Evolutionary conservation across 2,113 vertebrate species (phyloP), one percentile per base, ranked within the genome.

Genomic region (Rattus rattus): DNA sequence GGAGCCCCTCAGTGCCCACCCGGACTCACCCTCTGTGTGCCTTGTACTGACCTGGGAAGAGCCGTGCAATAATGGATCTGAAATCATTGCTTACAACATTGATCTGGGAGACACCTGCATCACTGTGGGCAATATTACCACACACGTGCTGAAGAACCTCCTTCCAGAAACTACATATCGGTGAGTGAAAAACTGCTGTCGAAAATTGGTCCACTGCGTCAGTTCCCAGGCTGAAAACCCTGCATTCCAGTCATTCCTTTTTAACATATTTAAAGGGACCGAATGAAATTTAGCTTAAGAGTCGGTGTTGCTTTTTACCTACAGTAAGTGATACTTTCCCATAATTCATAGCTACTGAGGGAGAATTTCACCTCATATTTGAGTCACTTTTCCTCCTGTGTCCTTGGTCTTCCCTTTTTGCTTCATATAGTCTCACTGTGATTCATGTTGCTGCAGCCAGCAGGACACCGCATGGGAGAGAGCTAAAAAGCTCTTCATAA

Each of bases 141-240:
- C 97, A 91, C 98, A 99, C 0, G 19, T 99, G 19, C 93, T 99
- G 54, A 98, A 97, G 4, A 99, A 98, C 43, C 98, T 99, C 97
- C 99, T 99, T 96, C 99, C 99, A 7, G 99, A 99, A 98, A 99
- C 98, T 87, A 99, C 99, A 1, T 99, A 99, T 99, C 98, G 99
- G 99, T 99, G 98, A 98, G 98, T 98, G 47, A 0, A 2, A 12
- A 3, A 16, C 6, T 0, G 47, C 36, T 33, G 39, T 26, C 12
- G n/a, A 33, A 33, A 49, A 7, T 80, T 61, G 17, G 0, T 12
- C 13, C 2, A 14, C 5, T 0, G 59, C 33, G 3, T 13, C 36
- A 16, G 26, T 20, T 1, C 47, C 1, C 8, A 7, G 19, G 24
- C 80, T 85, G 0, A 7, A 80, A 36, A 70, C 52, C 16, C 67